Base-by-base conservation (phyloP, 2,888 invertebrate species). In the Drosophila anceps region DNA sequence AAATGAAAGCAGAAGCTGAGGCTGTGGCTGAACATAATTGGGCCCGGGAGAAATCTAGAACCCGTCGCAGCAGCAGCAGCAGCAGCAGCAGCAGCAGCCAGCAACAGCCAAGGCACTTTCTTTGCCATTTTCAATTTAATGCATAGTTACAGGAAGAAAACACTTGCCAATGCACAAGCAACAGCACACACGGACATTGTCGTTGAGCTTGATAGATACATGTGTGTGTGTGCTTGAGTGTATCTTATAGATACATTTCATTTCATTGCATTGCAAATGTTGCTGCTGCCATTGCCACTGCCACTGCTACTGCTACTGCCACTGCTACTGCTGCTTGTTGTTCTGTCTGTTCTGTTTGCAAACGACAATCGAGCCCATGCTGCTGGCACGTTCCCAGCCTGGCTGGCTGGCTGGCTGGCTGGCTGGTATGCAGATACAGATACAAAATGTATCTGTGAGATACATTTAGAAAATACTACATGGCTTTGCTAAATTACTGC, bases 41-140 rank as follows among this genome's bases (percentile, higher is more conserved):
- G 61, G 73, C 84, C 82, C 73, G 79, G 75, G 85, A 87, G 88
- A 87, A 85, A 87, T 85, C 79, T 87, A 87, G 81, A 87, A 87
- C 65, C 71, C 31, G 69, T 69, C 53, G 61, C 2, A 13, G 59
- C 29, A 29, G n/a, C n/a, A 7, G 6, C 39, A 64, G 67, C 67
- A 75, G 53, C 35, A 18, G 63, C 13, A 15, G 57, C 13, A 20
- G 15, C 18, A n/a, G n/a, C n/a, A n/a, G n/a, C n/a, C n/a, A n/a
- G n/a, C 18, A 43, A 24, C 10, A 15, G 27, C 35, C 65, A 50
- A 64, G 66, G 64, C 62, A 84, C 81, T 84, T 87, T 85, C 88
- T 85, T 84, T 82, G 82, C 81, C 66, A 66, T 77, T 81, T 87
- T 75, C 79, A 87, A 87, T 85, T 81, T 73, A 82, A 84, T 84